phyloP scores from a whole-genome alignment of 2,113 vertebrate genomes.

The Choloepus hoffmanni region DNA sequence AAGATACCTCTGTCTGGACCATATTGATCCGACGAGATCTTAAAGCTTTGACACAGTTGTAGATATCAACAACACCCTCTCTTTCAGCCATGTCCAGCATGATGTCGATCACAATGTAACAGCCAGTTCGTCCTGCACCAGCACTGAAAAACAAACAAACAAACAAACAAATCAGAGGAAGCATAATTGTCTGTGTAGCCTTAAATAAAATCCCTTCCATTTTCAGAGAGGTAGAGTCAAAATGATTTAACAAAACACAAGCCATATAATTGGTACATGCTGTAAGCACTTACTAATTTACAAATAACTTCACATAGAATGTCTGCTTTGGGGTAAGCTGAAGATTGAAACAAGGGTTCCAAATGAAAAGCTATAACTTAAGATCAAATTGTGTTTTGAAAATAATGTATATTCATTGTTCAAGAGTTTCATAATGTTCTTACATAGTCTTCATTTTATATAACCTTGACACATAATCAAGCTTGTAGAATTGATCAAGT shows the following conservation, averaged over 20 bases:
- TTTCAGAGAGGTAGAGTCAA: neutral
- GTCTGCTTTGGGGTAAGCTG: neutral
- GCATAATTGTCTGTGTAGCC: neutral
- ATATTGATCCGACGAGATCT: conserved; percentile 99
- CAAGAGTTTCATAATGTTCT: neutral
- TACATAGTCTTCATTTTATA: neutral
- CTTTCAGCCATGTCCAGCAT: conserved; percentile 99
- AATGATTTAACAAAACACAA: neutral
- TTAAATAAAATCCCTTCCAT: neutral
- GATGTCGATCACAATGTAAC: conserved; percentile 99
- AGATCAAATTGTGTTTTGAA: conserved; percentile 3
- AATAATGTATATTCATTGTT: neutral
- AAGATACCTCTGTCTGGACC: conserved; percentile 98
- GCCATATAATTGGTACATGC: neutral
- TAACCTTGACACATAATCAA: neutral
- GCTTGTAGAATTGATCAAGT: neutral
- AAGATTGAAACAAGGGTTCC: neutral
- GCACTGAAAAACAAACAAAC: conserved; percentile 87
- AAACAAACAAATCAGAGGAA: neutral
- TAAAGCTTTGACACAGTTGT: conserved; percentile 99
- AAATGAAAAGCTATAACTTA: neutral
- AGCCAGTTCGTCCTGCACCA: conserved; percentile 97
- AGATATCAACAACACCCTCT: conserved; percentile 99
- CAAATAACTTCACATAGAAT: neutral
- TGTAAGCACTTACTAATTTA: neutral